Base-by-base conservation (phyloP, 2,888 invertebrate species). In the Acronicta aceris region DNA sequence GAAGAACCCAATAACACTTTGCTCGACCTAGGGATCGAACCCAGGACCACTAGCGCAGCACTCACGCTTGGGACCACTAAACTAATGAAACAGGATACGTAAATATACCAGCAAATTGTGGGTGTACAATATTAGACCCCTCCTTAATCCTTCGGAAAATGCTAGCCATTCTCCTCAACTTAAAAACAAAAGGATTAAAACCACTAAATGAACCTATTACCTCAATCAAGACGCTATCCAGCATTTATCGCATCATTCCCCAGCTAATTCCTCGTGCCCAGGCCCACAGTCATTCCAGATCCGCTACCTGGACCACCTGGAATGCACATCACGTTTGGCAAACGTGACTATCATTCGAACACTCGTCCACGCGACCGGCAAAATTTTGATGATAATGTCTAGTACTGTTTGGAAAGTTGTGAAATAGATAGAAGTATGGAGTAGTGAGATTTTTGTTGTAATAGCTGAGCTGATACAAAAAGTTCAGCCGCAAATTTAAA, bases 311-410 rank as follows among this genome's bases (percentile, higher is more conserved):
- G 33, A 21, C 43, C 45, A 75, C 72, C 76, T 75, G 74, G 21
- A 33, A 76, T 76, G 69, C 71, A 57, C 48, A 38, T 69, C 74
- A 76, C 64, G 74, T 16, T 21, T 48, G 30, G 42, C 25, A 54
- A 45, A 76, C 76, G 76, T 76, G 76, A 76, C 77, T 69, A 61
- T 25, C 72, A 72, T 74, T 57, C 66, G 25, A 46, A 55, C 65
- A 54, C 64, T 69, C 60, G 56, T 70, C 64, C 60, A 59, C 58
- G 16, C 48, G 61, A 63, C 65, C 57, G 21, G 74, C 72, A 63
- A 74, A 74, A 76, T 76, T 74, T 72, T 72, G 62, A 74, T 69
- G 64, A 76, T 74, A 74, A 76, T 76, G 66, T 76, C 52, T 58
- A 59, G 38, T 38, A 50, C 43, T 62, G 65, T 59, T 58, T 76